Evolutionary conservation across 2,888 invertebrate genomes (phyloP), one percentile per base, ranked within the genome.

Genomic region (Nomada ferruginata): DNA sequence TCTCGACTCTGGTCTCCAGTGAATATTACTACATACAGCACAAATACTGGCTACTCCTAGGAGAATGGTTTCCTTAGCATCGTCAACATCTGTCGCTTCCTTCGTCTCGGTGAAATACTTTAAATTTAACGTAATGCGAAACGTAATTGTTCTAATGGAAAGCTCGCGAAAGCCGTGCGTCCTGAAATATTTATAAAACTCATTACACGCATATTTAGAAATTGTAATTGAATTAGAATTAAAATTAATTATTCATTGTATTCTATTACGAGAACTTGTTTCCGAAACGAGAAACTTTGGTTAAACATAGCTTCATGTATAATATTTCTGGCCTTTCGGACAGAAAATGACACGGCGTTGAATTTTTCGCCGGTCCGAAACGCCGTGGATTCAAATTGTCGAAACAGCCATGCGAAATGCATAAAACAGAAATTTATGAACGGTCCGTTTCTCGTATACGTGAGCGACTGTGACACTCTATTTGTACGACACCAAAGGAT

Each of bases 401-500:
- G 29, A 9, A 36, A 29, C 53, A 7, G 53, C n/a, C 52, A 11
- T 47, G 47, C 47, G 29, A 71, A 59, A 63, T 61, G 52, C 29
- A 52, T 52, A 20, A 76, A 76, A 76, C 20, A 55, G 57, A 57
- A 68, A 69, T 80, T 72, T 69, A 77, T 13, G 59, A 68, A 77
- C 20, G 13, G n/a, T 9, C 50, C 44, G 26, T 0, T 36, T 29
- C 29, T 44, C 11, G 57, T 63, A 36, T 77, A 52, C 52, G 23
- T 52, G 71, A 71, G 72, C 50, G 63, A 76, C 53, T n/a, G 76
- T 29, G 77, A 36, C 68, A 77, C 72, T 77, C 66, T 68, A 72
- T 72, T 73, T 59, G 10, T 53, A 13, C 42, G 44, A 42, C 26
- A 52, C 23, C 26, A 4, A 11, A 23, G 44, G 42, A 53, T 65